phyloP scores from a whole-genome alignment of 2,797 vertebrate species.

The Thripadectes ignobilis region DNA sequence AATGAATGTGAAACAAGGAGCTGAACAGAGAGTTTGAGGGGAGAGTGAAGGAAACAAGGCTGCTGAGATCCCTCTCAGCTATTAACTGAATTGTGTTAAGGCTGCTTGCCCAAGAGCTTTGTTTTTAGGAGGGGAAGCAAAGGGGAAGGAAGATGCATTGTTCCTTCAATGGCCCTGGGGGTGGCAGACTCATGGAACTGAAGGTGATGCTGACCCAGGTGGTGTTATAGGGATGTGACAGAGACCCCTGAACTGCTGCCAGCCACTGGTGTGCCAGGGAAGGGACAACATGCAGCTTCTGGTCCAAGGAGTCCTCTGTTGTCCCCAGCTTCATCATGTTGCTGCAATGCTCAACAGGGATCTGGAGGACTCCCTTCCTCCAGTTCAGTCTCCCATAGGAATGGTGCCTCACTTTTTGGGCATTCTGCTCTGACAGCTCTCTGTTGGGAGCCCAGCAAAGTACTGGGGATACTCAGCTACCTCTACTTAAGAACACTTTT shows the following conservation, averaged over 20 bases:
- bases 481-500: not conserved
- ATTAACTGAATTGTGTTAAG: fast-evolving
- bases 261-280: not conserved
- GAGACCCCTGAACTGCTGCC: not conserved
- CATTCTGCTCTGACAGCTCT: fast-evolving
- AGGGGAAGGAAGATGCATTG: not conserved
- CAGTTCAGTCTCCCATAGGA: not conserved
- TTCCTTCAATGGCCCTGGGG: not conserved
- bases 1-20: not conserved
- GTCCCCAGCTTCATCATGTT: not conserved
- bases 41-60: not conserved
- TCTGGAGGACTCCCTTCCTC: not conserved
- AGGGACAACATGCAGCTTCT: not conserved
- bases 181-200: not conserved
- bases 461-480: not conserved
- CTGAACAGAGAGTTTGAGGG: not conserved
- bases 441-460: not conserved
- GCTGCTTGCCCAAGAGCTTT: not conserved
- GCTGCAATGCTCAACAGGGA: not conserved
- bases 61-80: not conserved
- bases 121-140: not conserved
- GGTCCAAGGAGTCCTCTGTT: not conserved
- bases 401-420: not conserved
- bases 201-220: not conserved
- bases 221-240: not conserved